phyloP scores from a whole-genome alignment of 2,888 invertebrate genomes.

The Tenthredo distinguenda region DNA sequence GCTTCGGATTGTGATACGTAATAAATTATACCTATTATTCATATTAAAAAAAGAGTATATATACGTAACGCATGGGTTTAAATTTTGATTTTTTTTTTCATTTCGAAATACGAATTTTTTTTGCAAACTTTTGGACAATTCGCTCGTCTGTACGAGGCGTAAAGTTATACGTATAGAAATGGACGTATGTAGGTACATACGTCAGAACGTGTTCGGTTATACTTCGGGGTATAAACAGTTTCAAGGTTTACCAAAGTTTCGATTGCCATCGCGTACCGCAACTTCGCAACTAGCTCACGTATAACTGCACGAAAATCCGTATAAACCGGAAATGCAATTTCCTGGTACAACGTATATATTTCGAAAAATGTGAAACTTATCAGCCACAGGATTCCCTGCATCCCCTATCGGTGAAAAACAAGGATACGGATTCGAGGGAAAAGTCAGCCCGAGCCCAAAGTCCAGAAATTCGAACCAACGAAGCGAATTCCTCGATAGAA shows the following conservation, averaged over 20 bases:
- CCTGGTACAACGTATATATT: background rate
- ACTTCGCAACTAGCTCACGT: background rate
- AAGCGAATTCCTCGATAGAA: too few relatives aligned
- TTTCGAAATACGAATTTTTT: background rate
- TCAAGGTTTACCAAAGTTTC: constrained; percentile 46
- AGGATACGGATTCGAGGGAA: too few relatives aligned
- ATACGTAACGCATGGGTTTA: background rate
- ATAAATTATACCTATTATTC: constrained; percentile 39
- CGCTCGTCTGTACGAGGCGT: background rate
- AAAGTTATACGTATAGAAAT: constrained; percentile 2
- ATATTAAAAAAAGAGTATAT: background rate
- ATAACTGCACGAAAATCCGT: background rate
- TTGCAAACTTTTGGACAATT: background rate
- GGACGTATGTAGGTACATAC: background rate
- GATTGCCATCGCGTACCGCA: constrained; percentile 1
- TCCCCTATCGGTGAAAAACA: too few relatives aligned
- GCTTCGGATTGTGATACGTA: constrained; percentile 39
- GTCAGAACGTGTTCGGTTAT: constrained; percentile 16
- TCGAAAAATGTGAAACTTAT: background rate
- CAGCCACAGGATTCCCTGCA: background rate
- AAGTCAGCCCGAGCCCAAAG: too few relatives aligned
- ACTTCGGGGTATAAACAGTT: constrained; percentile 28
- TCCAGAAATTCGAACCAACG: too few relatives aligned
- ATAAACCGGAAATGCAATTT: constrained; percentile 37
- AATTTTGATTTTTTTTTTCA: too few relatives aligned